These are phyloP conservation scores for Platyscapa corneri DNA, from an alignment of 1,140 invertebrate genomes.

Conservation along the genomic window DNA sequence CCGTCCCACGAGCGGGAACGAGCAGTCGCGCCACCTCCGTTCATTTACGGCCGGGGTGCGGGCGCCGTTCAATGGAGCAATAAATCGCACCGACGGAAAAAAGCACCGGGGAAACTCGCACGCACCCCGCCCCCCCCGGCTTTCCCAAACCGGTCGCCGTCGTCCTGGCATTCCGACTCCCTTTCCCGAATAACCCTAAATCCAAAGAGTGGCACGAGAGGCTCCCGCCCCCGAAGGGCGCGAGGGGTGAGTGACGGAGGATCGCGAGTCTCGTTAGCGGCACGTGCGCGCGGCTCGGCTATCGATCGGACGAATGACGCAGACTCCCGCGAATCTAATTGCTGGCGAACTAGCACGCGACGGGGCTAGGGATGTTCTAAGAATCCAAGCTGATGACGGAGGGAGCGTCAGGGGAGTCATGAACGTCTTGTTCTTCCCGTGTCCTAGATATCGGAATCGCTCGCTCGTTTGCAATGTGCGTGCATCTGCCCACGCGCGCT, in stretches of 20 bases:
- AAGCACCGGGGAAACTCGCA: too few relatives aligned
- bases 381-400: too few relatives aligned
- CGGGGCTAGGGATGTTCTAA: neutral
- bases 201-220: neutral
- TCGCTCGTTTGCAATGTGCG: neutral
- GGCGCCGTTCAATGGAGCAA: neutral
- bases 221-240: neutral
- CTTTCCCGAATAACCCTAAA: slow-evolving; percentile 35
- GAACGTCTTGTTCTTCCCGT: neutral
- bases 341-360: neutral
- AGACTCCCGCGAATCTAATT: slow-evolving; percentile 47
- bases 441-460: slow-evolving; percentile 30
- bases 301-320: slow-evolving; percentile 22
- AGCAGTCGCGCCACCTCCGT: neutral
- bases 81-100: neutral
- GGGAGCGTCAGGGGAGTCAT: too few relatives aligned
- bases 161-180: slow-evolving; percentile 18
- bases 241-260: neutral
- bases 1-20: neutral
- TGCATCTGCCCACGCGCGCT: too few relatives aligned
- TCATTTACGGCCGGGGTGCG: neutral
- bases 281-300: slow-evolving; percentile 42
- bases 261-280: slow-evolving; percentile 41
- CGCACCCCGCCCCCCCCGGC: too few relatives aligned
- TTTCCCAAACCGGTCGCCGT: slow-evolving; percentile 10